phyloP scores from a whole-genome alignment of 2,797 vertebrate genomes.

The Sternotherus odoratus region DNA sequence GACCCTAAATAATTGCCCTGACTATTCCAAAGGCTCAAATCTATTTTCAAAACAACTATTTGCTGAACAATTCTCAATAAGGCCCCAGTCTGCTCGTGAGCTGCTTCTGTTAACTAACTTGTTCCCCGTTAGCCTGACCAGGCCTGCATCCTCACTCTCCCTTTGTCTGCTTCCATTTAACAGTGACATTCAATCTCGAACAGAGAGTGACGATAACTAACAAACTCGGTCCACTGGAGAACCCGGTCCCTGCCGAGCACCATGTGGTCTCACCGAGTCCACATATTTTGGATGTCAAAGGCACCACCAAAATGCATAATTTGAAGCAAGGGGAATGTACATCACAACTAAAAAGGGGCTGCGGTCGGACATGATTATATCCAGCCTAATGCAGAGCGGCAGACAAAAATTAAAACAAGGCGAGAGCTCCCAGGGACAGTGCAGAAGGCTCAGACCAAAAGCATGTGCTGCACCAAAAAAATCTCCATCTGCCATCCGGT shows the following conservation, averaged over 20 bases:
- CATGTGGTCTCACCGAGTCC: neutral
- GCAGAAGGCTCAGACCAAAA: neutral
- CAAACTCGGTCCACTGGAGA: neutral
- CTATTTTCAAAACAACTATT: neutral
- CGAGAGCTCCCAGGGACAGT: neutral
- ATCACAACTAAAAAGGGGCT: neutral
- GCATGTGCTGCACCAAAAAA: accelerated
- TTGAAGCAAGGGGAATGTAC: neutral
- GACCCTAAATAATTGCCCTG: neutral
- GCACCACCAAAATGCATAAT: neutral
- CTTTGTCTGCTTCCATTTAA: neutral
- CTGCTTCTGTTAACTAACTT: neutral
- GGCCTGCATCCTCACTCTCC: neutral
- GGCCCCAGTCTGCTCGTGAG: too few species aligned
- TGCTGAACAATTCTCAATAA: neutral
- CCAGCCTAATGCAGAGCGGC: accelerated
- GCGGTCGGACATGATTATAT: neutral
- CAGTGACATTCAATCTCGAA: neutral
- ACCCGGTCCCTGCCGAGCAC: neutral
- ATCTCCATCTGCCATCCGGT: neutral
- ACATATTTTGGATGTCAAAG: neutral
- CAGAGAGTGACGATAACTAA: neutral
- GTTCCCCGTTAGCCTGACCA: neutral
- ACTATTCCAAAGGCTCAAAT: neutral
- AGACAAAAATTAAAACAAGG: neutral